Evolutionary conservation across 2,797 vertebrate genomes (phyloP), one percentile per base, ranked within the genome.

Genomic region (Enteromius fasciolatus): DNA sequence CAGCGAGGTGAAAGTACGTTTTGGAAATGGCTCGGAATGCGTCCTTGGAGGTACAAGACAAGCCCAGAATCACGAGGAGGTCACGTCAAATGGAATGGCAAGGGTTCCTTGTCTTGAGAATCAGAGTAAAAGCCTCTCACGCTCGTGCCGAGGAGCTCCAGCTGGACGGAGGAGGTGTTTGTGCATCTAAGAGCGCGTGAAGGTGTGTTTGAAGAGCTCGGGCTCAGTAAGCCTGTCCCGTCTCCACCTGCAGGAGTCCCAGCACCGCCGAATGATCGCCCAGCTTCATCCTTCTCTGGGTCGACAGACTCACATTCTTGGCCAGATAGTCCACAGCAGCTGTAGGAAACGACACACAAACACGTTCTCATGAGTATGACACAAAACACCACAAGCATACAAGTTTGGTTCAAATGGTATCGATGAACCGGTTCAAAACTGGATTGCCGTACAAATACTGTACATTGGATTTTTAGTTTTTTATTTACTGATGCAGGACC

Each of bases 201-300:
- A 61, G 66, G 88, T 84, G 81, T 78, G 69, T 86, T 76, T 84
- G 0, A 39, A 64, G 59, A 64, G 87, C 52, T 81, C 8, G 66
- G 57, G 73, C 90, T 96, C 89, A 99, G 90, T 99, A 99, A 74
- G 98, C 98, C 91, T 99, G 98, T 89, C 98, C 98, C 0, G 98
- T 99, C 91, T 99, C 98, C 90, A 95, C 92, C 18, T 94, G 94
- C 87, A 97, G 94, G 80, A 97, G 95, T 33, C 96, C 96, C 91
- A 97, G 92, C 50, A 97, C 96, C 0, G 96, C 95, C 0, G 95
- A 96, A 85, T 95, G 98, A 89, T 99, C 97, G 0, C 95, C 94
- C 1, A 99, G 94, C 93, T 99, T 99, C 97, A 99, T 96, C 92
- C 97, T 93, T 64, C 97, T 96, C 93, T 98, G 98, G 61, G 96